Evolutionary conservation across 2,797 vertebrate species (phyloP).

Genomic region (Echiichthys vipera): DNA sequence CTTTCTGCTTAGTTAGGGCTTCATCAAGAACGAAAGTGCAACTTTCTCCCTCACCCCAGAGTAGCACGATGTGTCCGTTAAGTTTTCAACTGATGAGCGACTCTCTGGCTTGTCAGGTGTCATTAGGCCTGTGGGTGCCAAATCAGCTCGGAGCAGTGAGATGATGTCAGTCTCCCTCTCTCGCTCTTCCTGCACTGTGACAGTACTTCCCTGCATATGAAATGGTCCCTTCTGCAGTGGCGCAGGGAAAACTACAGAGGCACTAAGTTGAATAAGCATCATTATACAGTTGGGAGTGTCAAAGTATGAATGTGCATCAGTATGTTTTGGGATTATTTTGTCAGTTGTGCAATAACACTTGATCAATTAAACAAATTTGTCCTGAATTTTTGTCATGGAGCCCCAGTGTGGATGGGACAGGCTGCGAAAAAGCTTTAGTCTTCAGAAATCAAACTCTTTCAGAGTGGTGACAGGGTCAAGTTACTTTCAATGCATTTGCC

Average conservation of each 20-base stretch:
- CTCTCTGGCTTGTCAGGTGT: conserved; percentile 77
- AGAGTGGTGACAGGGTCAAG: conserved; percentile 14
- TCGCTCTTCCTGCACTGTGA: conserved; percentile 32
- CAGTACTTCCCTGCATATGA: conserved; percentile 63
- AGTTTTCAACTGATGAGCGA: conserved; percentile 75
- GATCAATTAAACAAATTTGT: conserved; percentile 63
- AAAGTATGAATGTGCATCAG: conserved; percentile 16
- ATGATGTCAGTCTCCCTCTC: conserved; percentile 58
- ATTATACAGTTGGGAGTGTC: conserved; percentile 45
- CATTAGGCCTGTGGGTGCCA: conserved; percentile 74
- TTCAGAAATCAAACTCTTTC: conserved; percentile 12
- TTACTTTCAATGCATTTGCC: background rate
- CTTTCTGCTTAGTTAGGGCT: conserved; percentile 87
- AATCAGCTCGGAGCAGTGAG: conserved; percentile 68
- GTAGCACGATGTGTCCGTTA: conserved; percentile 69
- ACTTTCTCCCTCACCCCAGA: conserved; percentile 64
- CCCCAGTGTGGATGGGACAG: conserved; percentile 5
- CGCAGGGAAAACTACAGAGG: conserved; percentile 61
- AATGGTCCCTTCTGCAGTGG: conserved; percentile 52
- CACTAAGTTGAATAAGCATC: conserved; percentile 50
- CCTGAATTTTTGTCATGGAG: conserved; percentile 45
- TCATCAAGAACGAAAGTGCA: conserved; percentile 82
- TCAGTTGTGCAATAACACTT: conserved; percentile 48
- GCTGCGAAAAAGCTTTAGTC: background rate
- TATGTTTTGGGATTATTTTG: conserved; percentile 34